Conservation (phyloP, 53 echinoderm and acorn worm genomes). For the Mesocentrotus franciscanus region DNA sequence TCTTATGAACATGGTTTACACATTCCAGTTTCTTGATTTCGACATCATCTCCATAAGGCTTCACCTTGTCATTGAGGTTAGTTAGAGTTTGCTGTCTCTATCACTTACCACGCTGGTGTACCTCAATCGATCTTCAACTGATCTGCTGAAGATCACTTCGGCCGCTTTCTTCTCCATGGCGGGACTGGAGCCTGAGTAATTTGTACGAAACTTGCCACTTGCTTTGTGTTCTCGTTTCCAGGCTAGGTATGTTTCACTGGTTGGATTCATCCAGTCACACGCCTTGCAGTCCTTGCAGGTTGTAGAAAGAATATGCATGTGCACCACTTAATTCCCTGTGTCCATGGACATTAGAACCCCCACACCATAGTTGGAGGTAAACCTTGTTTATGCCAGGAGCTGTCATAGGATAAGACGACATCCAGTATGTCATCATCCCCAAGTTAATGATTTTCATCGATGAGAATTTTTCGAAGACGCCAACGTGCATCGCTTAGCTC, state of each 20-base stretch:
- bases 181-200: slow-evolving; percentile 58
- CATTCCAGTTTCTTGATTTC: slow-evolving; percentile 60
- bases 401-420: slow-evolving; percentile 53
- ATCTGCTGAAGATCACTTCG: neutral
- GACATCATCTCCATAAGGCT: neutral
- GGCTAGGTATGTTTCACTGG: neutral
- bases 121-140: slow-evolving; percentile 13
- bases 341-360: slow-evolving; percentile 48
- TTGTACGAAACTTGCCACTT: neutral
- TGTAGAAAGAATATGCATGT: slow-evolving; percentile 28
- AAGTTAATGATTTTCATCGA: neutral
- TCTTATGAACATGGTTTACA: slow-evolving; percentile 68
- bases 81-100: neutral
- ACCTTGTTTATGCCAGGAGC: slow-evolving; percentile 58
- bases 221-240: slow-evolving; percentile 20
- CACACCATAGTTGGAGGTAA: slow-evolving; percentile 60
- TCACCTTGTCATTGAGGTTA: neutral
- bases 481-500: slow-evolving; percentile 3
- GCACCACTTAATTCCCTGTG: slow-evolving; percentile 51
- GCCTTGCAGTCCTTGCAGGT: slow-evolving; percentile 15
- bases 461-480: neutral
- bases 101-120: neutral
- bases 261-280: neutral
- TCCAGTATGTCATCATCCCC: slow-evolving; percentile 35
- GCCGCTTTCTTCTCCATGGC: slow-evolving; percentile 59